Percentiles rank a stretch among this genome's conserved stretches.
These are phyloP conservation scores for Oophaga pumilio DNA, from an alignment of 2,113 vertebrate species.

Conservation along the genomic window DNA sequence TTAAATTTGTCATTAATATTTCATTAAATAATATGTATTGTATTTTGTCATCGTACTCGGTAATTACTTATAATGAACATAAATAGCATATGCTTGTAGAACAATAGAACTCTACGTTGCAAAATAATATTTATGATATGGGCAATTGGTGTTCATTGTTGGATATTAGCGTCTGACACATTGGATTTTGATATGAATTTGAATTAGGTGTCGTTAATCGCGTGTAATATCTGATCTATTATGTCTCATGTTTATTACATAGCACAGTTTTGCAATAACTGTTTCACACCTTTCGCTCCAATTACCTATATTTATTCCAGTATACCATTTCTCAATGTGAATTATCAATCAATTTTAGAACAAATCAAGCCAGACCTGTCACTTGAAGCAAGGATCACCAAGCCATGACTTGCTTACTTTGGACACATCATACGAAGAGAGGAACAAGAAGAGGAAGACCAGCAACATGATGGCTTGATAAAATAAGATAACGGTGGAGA, in stretches of 20 bases:
- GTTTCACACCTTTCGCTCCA: too few species aligned
- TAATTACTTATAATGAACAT: slow-evolving; percentile 16
- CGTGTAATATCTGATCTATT: neutral
- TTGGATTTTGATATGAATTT: neutral
- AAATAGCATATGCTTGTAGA: neutral
- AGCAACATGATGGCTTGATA: too few species aligned
- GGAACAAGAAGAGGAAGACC: too few species aligned
- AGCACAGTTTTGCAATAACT: too few species aligned
- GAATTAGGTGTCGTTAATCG: neutral
- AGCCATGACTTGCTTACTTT: too few species aligned
- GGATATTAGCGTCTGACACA: neutral
- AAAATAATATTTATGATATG: neutral
- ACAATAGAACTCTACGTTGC: neutral
- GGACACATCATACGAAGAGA: too few species aligned
- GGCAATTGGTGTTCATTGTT: neutral
- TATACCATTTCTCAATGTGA: too few species aligned
- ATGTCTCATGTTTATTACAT: neutral
- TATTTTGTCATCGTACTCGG: neutral
- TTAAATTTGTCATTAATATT: slow-evolving; percentile 1
- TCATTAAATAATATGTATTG: neutral
- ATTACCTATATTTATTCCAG: too few species aligned
- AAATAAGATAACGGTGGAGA: too few species aligned
- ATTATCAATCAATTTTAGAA: too few species aligned
- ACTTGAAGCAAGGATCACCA: too few species aligned
- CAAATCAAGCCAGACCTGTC: too few species aligned